Evolutionary conservation across 2,113 vertebrate genomes (phyloP).

Genomic region (Tretioscincus oriximinensis): DNA sequence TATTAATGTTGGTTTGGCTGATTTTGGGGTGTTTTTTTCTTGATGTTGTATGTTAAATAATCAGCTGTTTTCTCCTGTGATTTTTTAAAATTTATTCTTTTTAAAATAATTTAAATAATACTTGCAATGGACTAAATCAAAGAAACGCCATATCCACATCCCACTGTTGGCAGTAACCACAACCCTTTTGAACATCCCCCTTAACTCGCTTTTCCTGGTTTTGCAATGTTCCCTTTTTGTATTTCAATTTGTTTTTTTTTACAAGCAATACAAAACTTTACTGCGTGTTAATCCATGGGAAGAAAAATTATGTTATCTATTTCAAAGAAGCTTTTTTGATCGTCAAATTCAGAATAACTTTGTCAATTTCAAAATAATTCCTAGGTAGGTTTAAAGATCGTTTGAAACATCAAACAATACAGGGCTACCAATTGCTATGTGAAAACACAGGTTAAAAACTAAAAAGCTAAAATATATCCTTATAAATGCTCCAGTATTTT

Average conservation of each 20-base stretch:
- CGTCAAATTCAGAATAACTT: not conserved
- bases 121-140: conserved; percentile 35
- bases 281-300: conserved; percentile 43
- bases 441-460: conserved; percentile 16
- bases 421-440: conserved; percentile 1
- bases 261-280: conserved; percentile 19
- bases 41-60: conserved; percentile 34
- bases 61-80: conserved; percentile 39
- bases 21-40: conserved; percentile 12
- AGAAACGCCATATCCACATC: not conserved
- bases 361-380: conserved; percentile 35
- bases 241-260: conserved; percentile 22
- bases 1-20: conserved; percentile 27
- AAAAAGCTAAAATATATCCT: too few relatives aligned
- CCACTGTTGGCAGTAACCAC: conserved; percentile 18
- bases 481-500: conserved; percentile 32
- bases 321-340: conserved; percentile 2
- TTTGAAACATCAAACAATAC: conserved; percentile 17
- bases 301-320: conserved; percentile 28
- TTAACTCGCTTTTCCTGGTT: conserved; percentile 37
- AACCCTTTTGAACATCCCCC: conserved; percentile 38
- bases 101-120: conserved; percentile 33
- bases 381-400: conserved; percentile 45
- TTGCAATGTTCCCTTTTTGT: conserved; percentile 43
- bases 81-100: conserved; percentile 30